phyloP scores from a whole-genome alignment of 2,113 vertebrate genomes.

The Formicarius rufipectus region DNA sequence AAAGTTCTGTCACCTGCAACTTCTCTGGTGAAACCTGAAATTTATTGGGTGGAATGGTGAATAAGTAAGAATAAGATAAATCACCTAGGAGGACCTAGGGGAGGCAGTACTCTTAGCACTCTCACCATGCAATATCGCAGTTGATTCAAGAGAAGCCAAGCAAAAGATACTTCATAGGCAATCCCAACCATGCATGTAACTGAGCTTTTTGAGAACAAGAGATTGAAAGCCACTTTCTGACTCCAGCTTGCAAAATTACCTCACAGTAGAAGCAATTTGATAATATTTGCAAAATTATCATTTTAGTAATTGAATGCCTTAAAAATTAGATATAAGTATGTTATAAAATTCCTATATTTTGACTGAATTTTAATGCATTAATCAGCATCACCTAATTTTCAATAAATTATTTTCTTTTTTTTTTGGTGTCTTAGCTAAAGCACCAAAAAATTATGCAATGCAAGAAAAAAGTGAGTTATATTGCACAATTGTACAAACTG shows the following conservation, averaged over 20 bases:
- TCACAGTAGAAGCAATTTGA: neutral
- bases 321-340: neutral
- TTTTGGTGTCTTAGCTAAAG: neutral
- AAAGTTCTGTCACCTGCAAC: neutral
- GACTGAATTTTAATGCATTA: neutral
- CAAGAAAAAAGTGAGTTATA: neutral
- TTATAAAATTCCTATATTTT: conserved; percentile 3
- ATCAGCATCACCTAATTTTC: neutral
- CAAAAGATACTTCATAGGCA: neutral
- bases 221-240: neutral
- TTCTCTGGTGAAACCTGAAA: neutral
- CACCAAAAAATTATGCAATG: neutral
- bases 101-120: neutral
- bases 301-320: neutral
- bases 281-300: neutral
- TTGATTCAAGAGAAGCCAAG: neutral
- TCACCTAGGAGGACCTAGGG: neutral
- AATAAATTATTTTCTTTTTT: conserved; percentile 23
- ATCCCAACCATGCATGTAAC: neutral
- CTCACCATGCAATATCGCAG: neutral
- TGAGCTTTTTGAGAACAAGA: neutral
- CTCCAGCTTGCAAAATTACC: neutral
- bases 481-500: neutral
- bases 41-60: neutral
- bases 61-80: neutral